These are phyloP conservation scores for Styela clava DNA, from an alignment of 23 tunicate species.

Conservation along the genomic window DNA sequence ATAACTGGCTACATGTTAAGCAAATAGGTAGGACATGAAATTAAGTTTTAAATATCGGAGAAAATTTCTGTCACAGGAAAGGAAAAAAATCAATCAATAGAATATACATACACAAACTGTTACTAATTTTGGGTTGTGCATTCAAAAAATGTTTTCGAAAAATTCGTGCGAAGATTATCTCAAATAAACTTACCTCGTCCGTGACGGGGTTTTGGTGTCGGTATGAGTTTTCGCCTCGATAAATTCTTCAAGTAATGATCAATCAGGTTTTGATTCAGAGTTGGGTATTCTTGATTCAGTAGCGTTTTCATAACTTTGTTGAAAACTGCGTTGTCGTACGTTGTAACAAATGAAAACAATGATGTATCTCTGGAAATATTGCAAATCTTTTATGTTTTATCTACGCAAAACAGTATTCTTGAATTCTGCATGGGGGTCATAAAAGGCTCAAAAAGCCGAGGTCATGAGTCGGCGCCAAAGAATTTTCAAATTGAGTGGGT, in stretches of 20 bases:
- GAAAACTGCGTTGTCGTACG: constrained; percentile 60
- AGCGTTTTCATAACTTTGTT: background rate
- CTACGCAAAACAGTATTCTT: too few relatives aligned
- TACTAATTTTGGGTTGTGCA: background rate
- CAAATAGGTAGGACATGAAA: too few relatives aligned
- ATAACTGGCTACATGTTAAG: too few relatives aligned
- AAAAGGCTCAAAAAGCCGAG: too few relatives aligned
- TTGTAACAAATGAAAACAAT: constrained; percentile 78
- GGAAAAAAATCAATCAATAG: too few relatives aligned
- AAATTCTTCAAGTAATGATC: background rate
- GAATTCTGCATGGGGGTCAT: too few relatives aligned
- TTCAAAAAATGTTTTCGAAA: background rate
- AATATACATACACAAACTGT: too few relatives aligned
- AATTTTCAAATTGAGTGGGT: background rate
- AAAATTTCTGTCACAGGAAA: too few relatives aligned
- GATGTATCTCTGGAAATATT: constrained; percentile 50
- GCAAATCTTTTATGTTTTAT: background rate
- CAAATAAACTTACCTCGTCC: background rate
- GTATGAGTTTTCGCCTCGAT: constrained; percentile 1
- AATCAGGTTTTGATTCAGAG: background rate
- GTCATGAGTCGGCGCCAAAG: background rate
- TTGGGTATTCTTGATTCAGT: constrained; percentile 15
- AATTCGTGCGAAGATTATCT: too few relatives aligned
- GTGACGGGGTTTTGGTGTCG: background rate
- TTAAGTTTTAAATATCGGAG: too few relatives aligned